Conservation (phyloP, 1,140 invertebrate species). For the Caenorhabditis latens region DNA sequence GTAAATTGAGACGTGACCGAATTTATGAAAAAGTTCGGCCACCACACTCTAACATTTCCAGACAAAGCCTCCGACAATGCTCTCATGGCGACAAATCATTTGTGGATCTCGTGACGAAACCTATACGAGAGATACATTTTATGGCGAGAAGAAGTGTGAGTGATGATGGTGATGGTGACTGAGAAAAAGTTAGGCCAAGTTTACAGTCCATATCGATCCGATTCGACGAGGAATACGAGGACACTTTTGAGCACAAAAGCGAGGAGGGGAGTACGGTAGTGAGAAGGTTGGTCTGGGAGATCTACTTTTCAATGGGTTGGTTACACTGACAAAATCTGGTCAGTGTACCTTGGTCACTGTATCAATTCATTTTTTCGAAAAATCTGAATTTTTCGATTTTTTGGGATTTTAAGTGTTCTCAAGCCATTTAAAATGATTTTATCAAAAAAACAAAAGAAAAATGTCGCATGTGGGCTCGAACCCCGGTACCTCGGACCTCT, state of each 20-base stretch:
- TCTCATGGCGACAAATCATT: not conserved
- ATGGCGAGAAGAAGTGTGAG: not conserved
- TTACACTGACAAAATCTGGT: too few species aligned
- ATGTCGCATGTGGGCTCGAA: too few species aligned
- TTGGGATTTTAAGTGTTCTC: too few species aligned
- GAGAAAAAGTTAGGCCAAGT: not conserved
- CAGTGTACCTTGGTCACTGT: too few species aligned
- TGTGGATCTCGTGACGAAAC: not conserved
- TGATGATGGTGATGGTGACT: not conserved
- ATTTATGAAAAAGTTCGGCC: too few species aligned
- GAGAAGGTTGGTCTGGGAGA: not conserved
- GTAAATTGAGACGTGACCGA: too few species aligned
- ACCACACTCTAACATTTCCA: not conserved
- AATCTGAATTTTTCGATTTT: too few species aligned
- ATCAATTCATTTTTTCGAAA: too few species aligned
- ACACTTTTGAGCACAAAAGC: not conserved
- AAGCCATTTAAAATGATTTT: too few species aligned
- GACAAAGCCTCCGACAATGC: not conserved
- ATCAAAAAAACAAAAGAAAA: too few species aligned
- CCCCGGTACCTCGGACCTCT: too few species aligned
- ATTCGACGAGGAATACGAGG: conserved; percentile 4
- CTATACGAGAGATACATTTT: not conserved
- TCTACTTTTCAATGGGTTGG: too few species aligned
- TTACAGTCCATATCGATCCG: not conserved
- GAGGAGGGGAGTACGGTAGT: not conserved